Evolutionary conservation across 2,113 vertebrate species (phyloP), one percentile per base, ranked within the genome.

Genomic region (Arenaria interpres): DNA sequence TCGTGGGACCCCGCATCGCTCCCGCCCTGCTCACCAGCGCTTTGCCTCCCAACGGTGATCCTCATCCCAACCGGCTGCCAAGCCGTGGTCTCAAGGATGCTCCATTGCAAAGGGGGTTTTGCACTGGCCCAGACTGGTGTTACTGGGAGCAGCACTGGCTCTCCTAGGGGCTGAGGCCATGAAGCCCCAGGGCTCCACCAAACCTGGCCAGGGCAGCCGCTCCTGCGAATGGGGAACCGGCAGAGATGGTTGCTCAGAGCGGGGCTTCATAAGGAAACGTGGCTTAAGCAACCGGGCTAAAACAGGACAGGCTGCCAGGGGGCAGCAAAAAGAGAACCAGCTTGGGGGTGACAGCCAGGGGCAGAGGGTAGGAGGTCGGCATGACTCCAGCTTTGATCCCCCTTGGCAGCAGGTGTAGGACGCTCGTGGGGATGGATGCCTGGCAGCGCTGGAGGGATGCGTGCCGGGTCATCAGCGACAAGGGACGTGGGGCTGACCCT

Each of bases 1-100:
- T 1, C 1, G 20, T 56, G 53, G 19, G 37, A 43, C 12, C 15
- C 24, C 6, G 0, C 0, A 0, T 32, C 0, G 0, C 33, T 80
- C 48, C 30, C 51, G 12, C 16, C 8, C 37, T 22, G 46, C 18
- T 88, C 35, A 57, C 28, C 32, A 32, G 35, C 0, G 2, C 63
- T 50, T 41, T 35, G 35, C 8, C 53, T 87, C 68, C 17, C 16
- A 18, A 27, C n/a, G 9, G 19, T 30, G 16, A 71, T 25, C 30
- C 39, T 73, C 45, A 50, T 43, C 45, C 24, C 20, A 63, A 84
- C 64, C 48, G 30, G 57, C 57, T 63, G 33, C 53, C 0, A 0
- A 62, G 32, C 37, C 4, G 3, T 73, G 18, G 14, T 54, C 48
- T 50, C 33, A 50, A 51, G 50, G 68, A 33, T 12, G 60, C 16